These are phyloP conservation scores for Pterophyllum scalare DNA, from an alignment of 2,113 vertebrate species.

Conservation along the genomic window DNA sequence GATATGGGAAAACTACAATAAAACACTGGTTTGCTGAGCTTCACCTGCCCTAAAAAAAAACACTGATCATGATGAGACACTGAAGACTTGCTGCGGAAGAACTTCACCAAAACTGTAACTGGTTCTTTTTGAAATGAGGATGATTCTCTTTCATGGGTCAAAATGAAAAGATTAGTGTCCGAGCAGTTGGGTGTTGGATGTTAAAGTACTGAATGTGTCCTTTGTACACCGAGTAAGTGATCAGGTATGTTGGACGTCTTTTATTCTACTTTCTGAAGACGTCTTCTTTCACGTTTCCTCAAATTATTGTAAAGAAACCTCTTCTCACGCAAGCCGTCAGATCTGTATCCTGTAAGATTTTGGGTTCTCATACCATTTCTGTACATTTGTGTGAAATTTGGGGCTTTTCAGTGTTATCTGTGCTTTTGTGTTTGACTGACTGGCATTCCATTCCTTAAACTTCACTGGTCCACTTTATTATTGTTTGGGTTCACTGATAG, in stretches of 20 bases:
- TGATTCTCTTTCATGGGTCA: not conserved
- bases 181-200: not conserved
- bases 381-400: not conserved
- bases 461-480: conserved; percentile 54
- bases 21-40: not conserved
- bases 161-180: not conserved
- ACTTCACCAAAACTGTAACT: not conserved
- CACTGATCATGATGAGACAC: not conserved
- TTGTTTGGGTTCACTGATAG: conserved; percentile 64
- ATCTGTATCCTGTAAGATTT: not conserved
- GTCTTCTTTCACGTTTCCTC: not conserved
- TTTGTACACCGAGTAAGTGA: not conserved
- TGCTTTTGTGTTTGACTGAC: conserved; percentile 15
- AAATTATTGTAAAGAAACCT: not conserved
- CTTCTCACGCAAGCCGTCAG: not conserved
- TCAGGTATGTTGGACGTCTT: not conserved
- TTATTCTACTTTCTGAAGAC: not conserved
- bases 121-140: not conserved
- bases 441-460: conserved; percentile 51
- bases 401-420: not conserved
- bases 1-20: too few species aligned
- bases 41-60: not conserved
- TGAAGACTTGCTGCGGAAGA: not conserved
- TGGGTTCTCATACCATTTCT: not conserved
- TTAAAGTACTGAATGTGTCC: too few species aligned